Conservation (phyloP, 2,113 vertebrate species). For the Oxygymnocypris stewartii region DNA sequence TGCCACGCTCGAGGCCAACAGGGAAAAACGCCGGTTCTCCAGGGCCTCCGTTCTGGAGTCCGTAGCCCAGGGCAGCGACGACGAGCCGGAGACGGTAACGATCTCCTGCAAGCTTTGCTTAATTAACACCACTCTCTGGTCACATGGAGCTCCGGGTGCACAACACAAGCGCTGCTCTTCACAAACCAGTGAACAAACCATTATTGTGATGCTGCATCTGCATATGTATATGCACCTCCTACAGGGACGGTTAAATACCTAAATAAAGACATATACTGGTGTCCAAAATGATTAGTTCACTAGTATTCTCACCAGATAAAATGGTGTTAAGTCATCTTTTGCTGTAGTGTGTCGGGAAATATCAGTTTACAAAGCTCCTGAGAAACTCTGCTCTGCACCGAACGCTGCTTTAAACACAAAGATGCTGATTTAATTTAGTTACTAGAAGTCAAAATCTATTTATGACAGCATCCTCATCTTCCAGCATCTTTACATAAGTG, state of each 20-base stretch:
- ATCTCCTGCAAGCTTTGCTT: background rate
- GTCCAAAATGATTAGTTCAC: too few relatives aligned
- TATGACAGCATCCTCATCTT: too few relatives aligned
- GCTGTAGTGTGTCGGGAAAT: too few relatives aligned
- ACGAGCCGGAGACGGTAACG: constrained; percentile 80
- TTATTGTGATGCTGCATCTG: constrained; percentile 34
- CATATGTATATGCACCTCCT: background rate
- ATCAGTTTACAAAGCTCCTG: too few relatives aligned
- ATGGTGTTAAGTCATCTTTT: too few relatives aligned
- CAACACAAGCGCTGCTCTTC: constrained; percentile 22
- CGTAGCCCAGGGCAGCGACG: constrained; percentile 59
- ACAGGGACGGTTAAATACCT: constrained; percentile 14
- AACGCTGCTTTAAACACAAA: too few relatives aligned
- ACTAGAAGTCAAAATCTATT: too few relatives aligned
- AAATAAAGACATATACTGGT: background rate
- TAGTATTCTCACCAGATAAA: too few relatives aligned
- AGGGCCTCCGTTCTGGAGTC: constrained; percentile 75
- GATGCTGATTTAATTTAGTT: too few relatives aligned
- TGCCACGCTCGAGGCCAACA: constrained; percentile 83
- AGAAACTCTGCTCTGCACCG: too few relatives aligned
- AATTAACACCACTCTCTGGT: constrained; percentile 2
- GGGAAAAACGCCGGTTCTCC: constrained; percentile 73
- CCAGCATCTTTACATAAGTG: too few relatives aligned
- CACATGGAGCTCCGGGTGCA: background rate
- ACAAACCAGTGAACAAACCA: constrained; percentile 22